These are phyloP conservation scores for Odontesthes bonariensis DNA, from an alignment of 2,113 vertebrate genomes.

Conservation along the genomic window DNA sequence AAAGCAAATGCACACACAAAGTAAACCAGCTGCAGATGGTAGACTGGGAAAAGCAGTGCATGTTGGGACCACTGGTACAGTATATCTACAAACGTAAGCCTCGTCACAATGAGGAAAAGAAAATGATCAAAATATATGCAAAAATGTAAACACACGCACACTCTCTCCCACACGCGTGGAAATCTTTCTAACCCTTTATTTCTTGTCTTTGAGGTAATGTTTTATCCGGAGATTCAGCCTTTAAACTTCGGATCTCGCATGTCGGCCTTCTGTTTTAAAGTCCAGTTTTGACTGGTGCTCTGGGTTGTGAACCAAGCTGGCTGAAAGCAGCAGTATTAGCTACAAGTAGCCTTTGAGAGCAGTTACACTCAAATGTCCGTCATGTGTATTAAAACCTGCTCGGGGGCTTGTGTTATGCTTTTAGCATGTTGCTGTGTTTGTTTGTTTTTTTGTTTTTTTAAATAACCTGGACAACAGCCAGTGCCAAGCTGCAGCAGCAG, in stretches of 20 bases:
- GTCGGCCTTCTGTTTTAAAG: background rate
- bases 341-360: constrained; percentile 8
- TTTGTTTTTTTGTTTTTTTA: background rate
- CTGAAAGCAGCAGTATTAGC: background rate
- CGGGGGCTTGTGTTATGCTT: constrained; percentile 11
- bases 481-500: constrained; percentile 57
- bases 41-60: constrained; percentile 66
- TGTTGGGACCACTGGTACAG: constrained; percentile 60
- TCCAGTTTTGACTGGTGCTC: constrained; percentile 23
- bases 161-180: background rate
- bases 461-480: constrained; percentile 47
- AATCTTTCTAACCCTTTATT: constrained; percentile 27
- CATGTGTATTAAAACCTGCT: constrained; percentile 18
- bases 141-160: constrained; percentile 25
- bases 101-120: constrained; percentile 57
- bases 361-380: constrained; percentile 2
- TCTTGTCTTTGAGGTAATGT: constrained; percentile 8
- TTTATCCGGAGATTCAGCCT: background rate
- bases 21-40: constrained; percentile 55
- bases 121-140: constrained; percentile 46
- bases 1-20: constrained; percentile 48
- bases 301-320: constrained; percentile 10
- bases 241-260: constrained; percentile 11
- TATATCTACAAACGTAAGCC: constrained; percentile 46
- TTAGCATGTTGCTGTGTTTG: background rate